A percentile compares a stretch with the other conserved stretches of the same genome.
Conservation (phyloP, 2,888 invertebrate species). For the Phaonia tiefii region DNA sequence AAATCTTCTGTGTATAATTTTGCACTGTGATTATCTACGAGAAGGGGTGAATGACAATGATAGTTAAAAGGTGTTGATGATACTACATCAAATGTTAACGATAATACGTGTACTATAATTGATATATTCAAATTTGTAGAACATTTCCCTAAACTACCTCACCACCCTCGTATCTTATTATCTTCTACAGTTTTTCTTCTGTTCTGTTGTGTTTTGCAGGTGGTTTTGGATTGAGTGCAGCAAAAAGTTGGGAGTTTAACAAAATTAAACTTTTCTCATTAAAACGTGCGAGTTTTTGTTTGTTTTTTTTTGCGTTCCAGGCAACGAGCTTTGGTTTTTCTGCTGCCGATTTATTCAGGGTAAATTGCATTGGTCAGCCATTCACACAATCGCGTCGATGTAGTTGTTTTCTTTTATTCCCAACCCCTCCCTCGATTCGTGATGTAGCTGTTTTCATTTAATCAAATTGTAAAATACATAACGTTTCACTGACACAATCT, state of each 20-base stretch:
- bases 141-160: neutral
- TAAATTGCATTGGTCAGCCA: slow-evolving; percentile 53
- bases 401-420: slow-evolving; percentile 29
- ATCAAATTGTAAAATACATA: slow-evolving; percentile 22
- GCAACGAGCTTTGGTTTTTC: neutral
- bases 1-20: neutral
- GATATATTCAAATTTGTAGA: no score
- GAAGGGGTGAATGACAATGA: no score
- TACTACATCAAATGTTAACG: no score
- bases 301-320: slow-evolving; percentile 32
- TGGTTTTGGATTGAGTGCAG: slow-evolving; percentile 32
- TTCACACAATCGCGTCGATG: slow-evolving; percentile 34
- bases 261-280: slow-evolving; percentile 80
- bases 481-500: slow-evolving; percentile 6
- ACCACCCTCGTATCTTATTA: slow-evolving; percentile 3
- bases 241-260: slow-evolving; percentile 76
- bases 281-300: slow-evolving; percentile 75
- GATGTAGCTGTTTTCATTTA: slow-evolving; percentile 13
- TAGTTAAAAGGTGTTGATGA: no score
- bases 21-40: neutral
- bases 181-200: slow-evolving; percentile 37
- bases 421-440: neutral
- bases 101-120: no score
- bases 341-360: slow-evolving; percentile 7
- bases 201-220: slow-evolving; percentile 54